These are phyloP conservation scores for Cryptocephalus moraei DNA, from an alignment of 2,888 invertebrate species.

Conservation along the genomic window DNA sequence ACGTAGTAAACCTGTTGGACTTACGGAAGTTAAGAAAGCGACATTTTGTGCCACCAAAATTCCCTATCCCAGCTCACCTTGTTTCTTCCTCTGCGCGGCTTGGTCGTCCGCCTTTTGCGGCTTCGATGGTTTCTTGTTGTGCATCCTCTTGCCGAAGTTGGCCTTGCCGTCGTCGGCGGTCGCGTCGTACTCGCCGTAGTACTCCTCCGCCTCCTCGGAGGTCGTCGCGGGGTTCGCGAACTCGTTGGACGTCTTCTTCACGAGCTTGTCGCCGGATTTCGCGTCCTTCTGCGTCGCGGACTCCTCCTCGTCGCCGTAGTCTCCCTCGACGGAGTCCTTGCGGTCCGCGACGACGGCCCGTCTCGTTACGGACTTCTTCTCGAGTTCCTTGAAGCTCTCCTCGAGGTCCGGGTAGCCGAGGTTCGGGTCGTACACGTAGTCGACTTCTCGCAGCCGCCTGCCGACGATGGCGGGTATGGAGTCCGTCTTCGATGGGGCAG, in stretches of 20 bases:
- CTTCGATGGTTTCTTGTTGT: not conserved
- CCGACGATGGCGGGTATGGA: conserved; percentile 10
- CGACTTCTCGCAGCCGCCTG: conserved; percentile 13
- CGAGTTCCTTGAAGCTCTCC: not conserved
- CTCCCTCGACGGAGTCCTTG: conserved; percentile 17
- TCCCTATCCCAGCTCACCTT: too few species aligned
- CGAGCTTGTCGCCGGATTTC: conserved; percentile 7
- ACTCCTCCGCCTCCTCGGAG: conserved; percentile 4
- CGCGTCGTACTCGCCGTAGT: conserved; percentile 10
- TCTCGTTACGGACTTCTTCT: not conserved
- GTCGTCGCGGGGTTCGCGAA: conserved; percentile 15
- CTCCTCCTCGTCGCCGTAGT: conserved; percentile 22
- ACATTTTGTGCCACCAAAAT: too few species aligned
- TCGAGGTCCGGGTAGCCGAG: conserved; percentile 9
- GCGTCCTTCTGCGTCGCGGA: conserved; percentile 8
- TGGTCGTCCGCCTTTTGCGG: not conserved
- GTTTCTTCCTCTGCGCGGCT: too few species aligned
- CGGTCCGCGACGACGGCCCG: not conserved
- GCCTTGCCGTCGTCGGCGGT: conserved; percentile 4
- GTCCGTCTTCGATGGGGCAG: too few species aligned
- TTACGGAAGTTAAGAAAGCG: too few species aligned
- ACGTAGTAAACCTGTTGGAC: too few species aligned
- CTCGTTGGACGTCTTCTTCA: conserved; percentile 17
- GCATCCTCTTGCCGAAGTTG: not conserved
- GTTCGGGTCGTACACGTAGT: conserved; percentile 15